Conservation (phyloP, 64 coral and sea anemone genomes). For the Cladopsammia gracilis region DNA sequence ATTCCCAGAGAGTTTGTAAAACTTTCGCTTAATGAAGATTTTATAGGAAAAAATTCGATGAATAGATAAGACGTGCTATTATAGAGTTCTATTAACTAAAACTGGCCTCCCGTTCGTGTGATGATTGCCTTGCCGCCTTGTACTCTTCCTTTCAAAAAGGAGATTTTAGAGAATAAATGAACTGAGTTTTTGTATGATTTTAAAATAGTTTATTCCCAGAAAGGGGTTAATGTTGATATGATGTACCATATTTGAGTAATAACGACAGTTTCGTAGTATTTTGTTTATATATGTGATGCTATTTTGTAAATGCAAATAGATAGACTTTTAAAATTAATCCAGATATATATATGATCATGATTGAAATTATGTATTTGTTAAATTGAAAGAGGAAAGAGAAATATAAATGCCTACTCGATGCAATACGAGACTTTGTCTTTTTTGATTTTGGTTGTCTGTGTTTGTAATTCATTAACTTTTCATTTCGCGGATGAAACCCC, state of each 20-base stretch:
- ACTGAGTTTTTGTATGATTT: conserved; percentile 86
- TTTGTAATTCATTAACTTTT: neutral
- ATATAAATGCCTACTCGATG: conserved; percentile 65
- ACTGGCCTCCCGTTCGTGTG: conserved; percentile 27
- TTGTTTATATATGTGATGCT: conserved; percentile 97
- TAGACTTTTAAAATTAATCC: conserved; percentile 96
- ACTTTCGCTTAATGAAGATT: conserved; percentile 58
- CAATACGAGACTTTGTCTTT: neutral
- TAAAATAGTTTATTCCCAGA: conserved; percentile 68
- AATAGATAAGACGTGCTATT: conserved; percentile 34
- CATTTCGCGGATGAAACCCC: too few species aligned
- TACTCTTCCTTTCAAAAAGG: conserved; percentile 94
- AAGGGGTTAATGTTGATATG: conserved; percentile 89
- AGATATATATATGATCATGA: conserved; percentile 93
- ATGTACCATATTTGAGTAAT: conserved; percentile 97
- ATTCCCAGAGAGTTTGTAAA: conserved; percentile 51
- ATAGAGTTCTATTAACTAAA: conserved; percentile 20
- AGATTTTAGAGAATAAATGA: conserved; percentile 45
- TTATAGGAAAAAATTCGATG: conserved; percentile 46
- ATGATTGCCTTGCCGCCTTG: neutral
- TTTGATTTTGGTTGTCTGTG: neutral
- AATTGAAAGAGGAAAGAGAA: conserved; percentile 59
- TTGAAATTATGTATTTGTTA: conserved; percentile 86
- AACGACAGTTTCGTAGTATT: conserved; percentile 94
- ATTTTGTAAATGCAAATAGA: conserved; percentile 99